Percentiles rank a stretch among this genome's conserved stretches.
phyloP scores from a whole-genome alignment of 2,888 invertebrate genomes.

The Ecliptopera silaceata region DNA sequence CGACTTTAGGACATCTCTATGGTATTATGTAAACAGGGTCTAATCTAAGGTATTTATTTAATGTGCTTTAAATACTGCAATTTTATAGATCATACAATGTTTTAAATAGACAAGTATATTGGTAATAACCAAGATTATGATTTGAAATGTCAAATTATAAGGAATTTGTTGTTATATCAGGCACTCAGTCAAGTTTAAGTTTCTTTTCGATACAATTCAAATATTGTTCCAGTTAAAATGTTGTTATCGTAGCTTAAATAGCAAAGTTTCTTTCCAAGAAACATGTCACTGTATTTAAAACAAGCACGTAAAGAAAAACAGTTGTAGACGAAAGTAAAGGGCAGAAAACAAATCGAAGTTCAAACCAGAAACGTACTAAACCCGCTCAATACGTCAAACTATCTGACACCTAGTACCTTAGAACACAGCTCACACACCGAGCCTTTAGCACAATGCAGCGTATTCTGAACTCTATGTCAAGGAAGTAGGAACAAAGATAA shows the following conservation, averaged over 20 bases:
- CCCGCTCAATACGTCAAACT: slow-evolving; percentile 58
- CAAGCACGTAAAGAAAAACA: slow-evolving; percentile 6
- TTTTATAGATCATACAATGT: not conserved
- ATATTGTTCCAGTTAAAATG: not conserved
- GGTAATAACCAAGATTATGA: too few species aligned
- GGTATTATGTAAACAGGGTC: slow-evolving; percentile 15
- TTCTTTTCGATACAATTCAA: not conserved
- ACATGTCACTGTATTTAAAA: slow-evolving; percentile 2
- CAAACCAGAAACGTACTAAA: slow-evolving; percentile 39
- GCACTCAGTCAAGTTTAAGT: not conserved
- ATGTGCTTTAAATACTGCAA: slow-evolving; percentile 3
- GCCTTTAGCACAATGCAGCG: slow-evolving; percentile 24
- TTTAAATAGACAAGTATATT: too few species aligned
- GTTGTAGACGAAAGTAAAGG: slow-evolving; percentile 29
- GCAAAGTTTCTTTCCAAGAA: not conserved
- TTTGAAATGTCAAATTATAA: too few species aligned
- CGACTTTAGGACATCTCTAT: slow-evolving; percentile 22
- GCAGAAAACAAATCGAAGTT: slow-evolving; percentile 53
- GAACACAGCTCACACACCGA: slow-evolving; percentile 30
- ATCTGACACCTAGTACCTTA: slow-evolving; percentile 57
- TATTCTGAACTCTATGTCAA: slow-evolving; percentile 49
- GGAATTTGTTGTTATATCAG: too few species aligned
- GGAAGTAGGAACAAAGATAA: slow-evolving; percentile 48
- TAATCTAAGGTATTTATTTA: not conserved
- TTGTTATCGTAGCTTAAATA: not conserved